Evolutionary conservation across 2,797 vertebrate species (phyloP).

Genomic region (Acomys russatus): DNA sequence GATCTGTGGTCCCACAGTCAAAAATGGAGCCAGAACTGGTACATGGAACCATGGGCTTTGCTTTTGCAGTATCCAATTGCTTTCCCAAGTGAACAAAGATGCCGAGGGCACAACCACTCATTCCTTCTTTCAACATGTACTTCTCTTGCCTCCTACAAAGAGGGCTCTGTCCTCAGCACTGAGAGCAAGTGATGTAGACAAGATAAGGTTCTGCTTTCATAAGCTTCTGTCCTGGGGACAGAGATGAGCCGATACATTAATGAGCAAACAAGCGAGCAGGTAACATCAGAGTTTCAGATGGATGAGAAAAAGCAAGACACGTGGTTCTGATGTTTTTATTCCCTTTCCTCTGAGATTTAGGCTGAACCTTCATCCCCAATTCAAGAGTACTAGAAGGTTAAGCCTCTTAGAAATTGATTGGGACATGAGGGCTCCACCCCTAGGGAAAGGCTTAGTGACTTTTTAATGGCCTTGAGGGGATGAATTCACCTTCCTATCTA

Average conservation of each 20-base stretch:
- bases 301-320: not conserved
- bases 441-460: not conserved
- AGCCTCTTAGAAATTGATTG: not conserved
- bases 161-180: not conserved
- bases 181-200: not conserved
- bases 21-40: not conserved
- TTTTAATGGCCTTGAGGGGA: not conserved
- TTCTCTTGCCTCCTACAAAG: not conserved
- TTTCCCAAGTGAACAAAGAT: not conserved
- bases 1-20: not conserved
- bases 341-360: not conserved
- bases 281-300: not conserved
- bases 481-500: not conserved
- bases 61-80: accelerated
- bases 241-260: not conserved
- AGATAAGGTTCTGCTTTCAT: not conserved
- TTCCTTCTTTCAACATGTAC: not conserved
- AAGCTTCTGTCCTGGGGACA: not conserved
- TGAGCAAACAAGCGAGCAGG: not conserved
- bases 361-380: too few relatives aligned
- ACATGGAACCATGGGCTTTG: not conserved
- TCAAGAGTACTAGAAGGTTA: not conserved
- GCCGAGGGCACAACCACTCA: not conserved
- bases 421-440: not conserved
- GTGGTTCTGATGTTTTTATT: not conserved